Conservation (phyloP, 1,140 invertebrate species). For the Popillia japonica region DNA sequence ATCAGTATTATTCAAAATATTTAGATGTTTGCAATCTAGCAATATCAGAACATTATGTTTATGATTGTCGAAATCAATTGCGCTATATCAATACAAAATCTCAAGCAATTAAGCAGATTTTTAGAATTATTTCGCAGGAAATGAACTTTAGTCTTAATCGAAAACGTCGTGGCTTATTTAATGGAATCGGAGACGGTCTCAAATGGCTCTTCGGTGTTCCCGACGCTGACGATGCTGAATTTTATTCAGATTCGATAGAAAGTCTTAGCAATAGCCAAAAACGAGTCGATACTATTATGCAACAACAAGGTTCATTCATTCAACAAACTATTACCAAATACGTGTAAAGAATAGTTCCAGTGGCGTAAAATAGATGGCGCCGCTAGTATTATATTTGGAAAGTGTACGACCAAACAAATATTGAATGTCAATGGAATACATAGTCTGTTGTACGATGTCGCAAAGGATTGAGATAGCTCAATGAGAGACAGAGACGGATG, state of each 20-base stretch:
- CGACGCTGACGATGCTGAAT: conserved; percentile 47
- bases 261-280: conserved; percentile 44
- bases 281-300: conserved; percentile 45
- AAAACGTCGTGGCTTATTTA: conserved; percentile 47
- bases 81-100: conserved; percentile 39
- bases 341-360: no score
- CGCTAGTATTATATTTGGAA: no score
- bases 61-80: conserved; percentile 41
- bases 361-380: no score
- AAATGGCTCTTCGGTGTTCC: conserved; percentile 54
- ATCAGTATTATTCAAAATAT: conserved; percentile 1
- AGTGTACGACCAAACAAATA: no score
- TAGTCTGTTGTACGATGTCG: no score
- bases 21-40: conserved; percentile 10
- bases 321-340: conserved; percentile 45
- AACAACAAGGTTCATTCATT: conserved; percentile 46
- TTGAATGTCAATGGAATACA: no score
- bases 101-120: conserved; percentile 31
- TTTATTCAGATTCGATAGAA: conserved; percentile 45
- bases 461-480: no score
- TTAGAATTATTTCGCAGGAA: conserved; percentile 13
- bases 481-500: no score
- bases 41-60: background rate
- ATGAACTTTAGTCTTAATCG: conserved; percentile 31
- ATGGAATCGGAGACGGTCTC: conserved; percentile 48